Evolutionary conservation across 2,797 vertebrate genomes (phyloP), one percentile per base, ranked within the genome.

Genomic region (Amazona ochrocephala): DNA sequence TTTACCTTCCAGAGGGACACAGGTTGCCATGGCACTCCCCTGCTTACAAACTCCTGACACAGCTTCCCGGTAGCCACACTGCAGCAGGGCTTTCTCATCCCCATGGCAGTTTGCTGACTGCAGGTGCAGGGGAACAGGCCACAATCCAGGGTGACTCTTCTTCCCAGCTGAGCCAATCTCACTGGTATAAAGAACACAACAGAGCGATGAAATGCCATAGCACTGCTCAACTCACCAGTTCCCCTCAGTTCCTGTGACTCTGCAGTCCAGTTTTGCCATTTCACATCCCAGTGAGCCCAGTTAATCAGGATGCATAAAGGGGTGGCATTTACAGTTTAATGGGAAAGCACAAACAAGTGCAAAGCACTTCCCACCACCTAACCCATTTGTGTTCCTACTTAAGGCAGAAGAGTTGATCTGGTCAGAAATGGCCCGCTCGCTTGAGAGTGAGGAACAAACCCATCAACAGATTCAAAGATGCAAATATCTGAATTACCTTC

Each of bases 51-150:
- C 97, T 39, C 98, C 98, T 21, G 98, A 98, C 94, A 98, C 77
- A 73, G 98, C 98, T 86, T 98, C 98, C 97, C 90, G 97, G 95
- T 98, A 98, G 80, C 92, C 95, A 97, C 99, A 99, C 64, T 98
- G 97, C 65, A 98, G 98, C 91, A 99, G 95, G 71, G 97, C 97
- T 96, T 97, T 97, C 97, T 99, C 99, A 61, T 99, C 97, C 7
- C 99, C 99, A 5, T 97, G 98, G 96, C 99, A 99, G 96, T 99
- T 99, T 80, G 99, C 97, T 21, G 98, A 98, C 84, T 98, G 98
- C 11, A 98, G 98, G 95, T 99, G 98, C 92, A 98, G 98, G 71
- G 98, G 98, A 87, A 98, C 97, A 9, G 98, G 98, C 93, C 98
- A 98, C 1, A 98, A 96, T 70, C 97, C 97, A 0, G 98, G 98